A percentile compares a stretch with the other conserved stretches of the same genome.
Conservation (phyloP, 1,140 invertebrate species). For the Sycophila sp. region DNA sequence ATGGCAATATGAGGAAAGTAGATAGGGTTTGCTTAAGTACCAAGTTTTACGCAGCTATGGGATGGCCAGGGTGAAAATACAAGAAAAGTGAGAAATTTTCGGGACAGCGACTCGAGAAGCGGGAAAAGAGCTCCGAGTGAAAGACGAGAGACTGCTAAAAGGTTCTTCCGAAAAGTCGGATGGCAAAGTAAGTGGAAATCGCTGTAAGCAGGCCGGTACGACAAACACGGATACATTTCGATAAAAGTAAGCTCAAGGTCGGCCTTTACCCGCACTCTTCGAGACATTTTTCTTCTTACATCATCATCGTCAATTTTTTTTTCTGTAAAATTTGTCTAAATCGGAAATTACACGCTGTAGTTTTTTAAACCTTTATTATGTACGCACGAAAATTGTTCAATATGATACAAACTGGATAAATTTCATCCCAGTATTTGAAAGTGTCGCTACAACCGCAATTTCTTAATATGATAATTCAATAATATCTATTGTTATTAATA, state of each 20-base stretch:
- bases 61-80: not conserved
- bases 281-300: not conserved
- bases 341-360: no score
- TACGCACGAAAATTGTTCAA: no score
- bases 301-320: not conserved
- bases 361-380: no score
- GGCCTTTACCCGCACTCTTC: not conserved
- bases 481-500: no score
- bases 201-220: constrained; percentile 19
- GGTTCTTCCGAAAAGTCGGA: constrained; percentile 27
- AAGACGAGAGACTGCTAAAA: constrained; percentile 24
- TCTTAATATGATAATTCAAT: no score
- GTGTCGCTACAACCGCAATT: no score
- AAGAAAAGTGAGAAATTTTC: constrained; percentile 25
- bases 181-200: constrained; percentile 38
- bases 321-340: no score
- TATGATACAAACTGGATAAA: no score
- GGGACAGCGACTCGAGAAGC: not conserved
- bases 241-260: not conserved
- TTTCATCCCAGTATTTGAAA: no score
- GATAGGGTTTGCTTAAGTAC: not conserved
- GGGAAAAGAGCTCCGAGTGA: not conserved
- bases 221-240: constrained; percentile 22
- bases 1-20: not conserved
- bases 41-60: not conserved